phyloP scores from a whole-genome alignment of 2,113 vertebrate species.

The Aegotheles bennettii region DNA sequence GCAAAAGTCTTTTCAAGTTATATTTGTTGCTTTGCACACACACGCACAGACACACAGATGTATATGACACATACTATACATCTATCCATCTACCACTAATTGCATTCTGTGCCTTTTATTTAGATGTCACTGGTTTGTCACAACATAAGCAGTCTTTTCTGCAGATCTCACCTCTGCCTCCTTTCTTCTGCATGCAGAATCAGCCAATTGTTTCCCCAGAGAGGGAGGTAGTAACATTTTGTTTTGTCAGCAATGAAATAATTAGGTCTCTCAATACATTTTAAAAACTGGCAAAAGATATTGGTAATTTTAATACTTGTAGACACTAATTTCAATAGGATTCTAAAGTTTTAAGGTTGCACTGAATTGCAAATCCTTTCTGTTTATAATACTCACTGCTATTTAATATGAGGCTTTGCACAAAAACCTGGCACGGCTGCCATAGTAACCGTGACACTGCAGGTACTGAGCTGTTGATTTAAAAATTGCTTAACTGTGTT shows the following conservation, averaged over 20 bases:
- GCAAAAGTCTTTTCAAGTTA: not conserved
- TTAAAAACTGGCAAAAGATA: slow-evolving; percentile 37
- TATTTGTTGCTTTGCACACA: not conserved
- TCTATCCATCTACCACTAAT: not conserved
- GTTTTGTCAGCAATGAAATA: slow-evolving; percentile 44
- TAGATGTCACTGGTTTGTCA: not conserved
- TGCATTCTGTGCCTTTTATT: not conserved
- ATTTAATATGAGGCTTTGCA: slow-evolving; percentile 18
- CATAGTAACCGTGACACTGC: slow-evolving; percentile 50
- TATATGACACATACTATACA: not conserved
- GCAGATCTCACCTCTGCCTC: not conserved
- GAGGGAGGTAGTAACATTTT: not conserved
- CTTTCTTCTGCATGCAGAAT: not conserved
- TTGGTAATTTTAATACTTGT: slow-evolving; percentile 47
- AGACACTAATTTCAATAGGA: slow-evolving; percentile 40
- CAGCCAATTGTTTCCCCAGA: not conserved
- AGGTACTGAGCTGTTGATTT: not conserved
- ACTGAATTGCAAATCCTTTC: slow-evolving; percentile 51
- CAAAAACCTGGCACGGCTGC: slow-evolving; percentile 54
- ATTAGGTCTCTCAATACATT: slow-evolving; percentile 26
- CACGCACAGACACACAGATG: too few species aligned
- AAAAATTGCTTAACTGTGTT: not conserved
- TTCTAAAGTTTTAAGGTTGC: slow-evolving; percentile 32
- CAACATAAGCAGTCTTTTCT: not conserved
- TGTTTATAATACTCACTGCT: slow-evolving; percentile 17